Evolutionary conservation across 2,888 invertebrate genomes (phyloP).

Genomic region (Metalampra italica): DNA sequence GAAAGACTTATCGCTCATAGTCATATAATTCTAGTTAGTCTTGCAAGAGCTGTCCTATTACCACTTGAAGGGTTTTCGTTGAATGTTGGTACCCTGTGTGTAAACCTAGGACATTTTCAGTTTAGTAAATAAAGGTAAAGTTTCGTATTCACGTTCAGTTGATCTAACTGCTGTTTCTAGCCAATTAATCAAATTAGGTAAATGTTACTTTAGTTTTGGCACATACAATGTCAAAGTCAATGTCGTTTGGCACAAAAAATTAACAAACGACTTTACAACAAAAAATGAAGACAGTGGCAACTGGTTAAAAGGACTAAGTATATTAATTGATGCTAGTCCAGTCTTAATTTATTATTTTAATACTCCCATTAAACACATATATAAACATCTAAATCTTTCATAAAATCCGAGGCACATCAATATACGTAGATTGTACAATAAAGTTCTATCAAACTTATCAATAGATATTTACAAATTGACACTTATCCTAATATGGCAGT

Average conservation of each 20-base stretch:
- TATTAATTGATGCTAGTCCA: slow-evolving; percentile 40
- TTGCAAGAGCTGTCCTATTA: too few species aligned
- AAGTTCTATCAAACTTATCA: slow-evolving; percentile 27
- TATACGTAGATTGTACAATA: slow-evolving; percentile 64
- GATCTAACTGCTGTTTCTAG: too few species aligned
- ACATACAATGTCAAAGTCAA: background rate
- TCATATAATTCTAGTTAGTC: too few species aligned
- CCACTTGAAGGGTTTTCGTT: too few species aligned
- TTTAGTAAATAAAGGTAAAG: too few species aligned
- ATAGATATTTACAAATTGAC: slow-evolving; percentile 53
- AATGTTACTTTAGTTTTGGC: slow-evolving; percentile 3
- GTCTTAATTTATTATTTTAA: slow-evolving; percentile 44
- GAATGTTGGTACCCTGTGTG: too few species aligned
- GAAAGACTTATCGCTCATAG: too few species aligned
- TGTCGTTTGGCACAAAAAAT: background rate
- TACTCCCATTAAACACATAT: slow-evolving; percentile 39
- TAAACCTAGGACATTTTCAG: too few species aligned
- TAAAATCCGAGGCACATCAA: slow-evolving; percentile 75
- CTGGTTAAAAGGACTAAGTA: background rate
- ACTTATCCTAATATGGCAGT: slow-evolving; percentile 71
- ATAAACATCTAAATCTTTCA: slow-evolving; percentile 63
- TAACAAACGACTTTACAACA: background rate
- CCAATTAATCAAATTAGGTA: too few species aligned
- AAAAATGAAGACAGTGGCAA: too few species aligned
- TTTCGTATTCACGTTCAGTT: too few species aligned